These are phyloP conservation scores for Notarius lentiginosus DNA, from an alignment of 2,113 vertebrate species.

Conservation along the genomic window DNA sequence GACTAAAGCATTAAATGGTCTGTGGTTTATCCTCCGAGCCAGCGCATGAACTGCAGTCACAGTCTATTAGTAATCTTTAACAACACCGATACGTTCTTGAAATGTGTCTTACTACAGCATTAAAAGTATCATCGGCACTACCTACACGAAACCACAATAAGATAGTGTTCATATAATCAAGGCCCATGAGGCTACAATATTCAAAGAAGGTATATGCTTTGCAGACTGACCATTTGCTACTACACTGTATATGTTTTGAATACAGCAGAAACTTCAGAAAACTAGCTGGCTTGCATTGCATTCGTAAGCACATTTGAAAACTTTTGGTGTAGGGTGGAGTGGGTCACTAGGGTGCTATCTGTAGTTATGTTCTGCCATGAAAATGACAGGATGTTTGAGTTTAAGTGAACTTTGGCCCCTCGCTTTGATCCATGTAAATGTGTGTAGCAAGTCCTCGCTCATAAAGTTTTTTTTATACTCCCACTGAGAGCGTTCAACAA, in stretches of 20 bases:
- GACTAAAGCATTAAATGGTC: slow-evolving; percentile 44
- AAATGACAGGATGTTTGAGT: slow-evolving; percentile 11
- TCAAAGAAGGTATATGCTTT: slow-evolving; percentile 21
- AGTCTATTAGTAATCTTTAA: slow-evolving; percentile 34
- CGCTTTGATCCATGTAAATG: slow-evolving; percentile 3
- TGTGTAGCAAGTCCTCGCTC: background rate
- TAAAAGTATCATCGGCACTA: slow-evolving; percentile 24
- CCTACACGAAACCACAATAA: slow-evolving; percentile 9
- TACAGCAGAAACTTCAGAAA: too few species aligned
- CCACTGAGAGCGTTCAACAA: background rate
- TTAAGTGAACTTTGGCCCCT: slow-evolving; percentile 11
- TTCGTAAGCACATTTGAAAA: background rate
- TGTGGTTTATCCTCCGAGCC: slow-evolving; percentile 29
- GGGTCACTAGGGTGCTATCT: too few species aligned
- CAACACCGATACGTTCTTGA: slow-evolving; percentile 31
- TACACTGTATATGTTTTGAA: background rate
- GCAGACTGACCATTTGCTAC: slow-evolving; percentile 1
- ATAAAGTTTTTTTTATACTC: background rate
- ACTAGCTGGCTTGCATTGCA: background rate
- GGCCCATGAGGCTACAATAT: background rate
- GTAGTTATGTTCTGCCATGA: background rate
- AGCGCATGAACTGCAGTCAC: slow-evolving; percentile 33
- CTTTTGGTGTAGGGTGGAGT: slow-evolving; percentile 3
- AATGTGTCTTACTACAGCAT: slow-evolving; percentile 24
- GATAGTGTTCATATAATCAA: slow-evolving; percentile 27